phyloP scores from a whole-genome alignment of 2,797 vertebrate species.

The Oreochromis mossambicus region DNA sequence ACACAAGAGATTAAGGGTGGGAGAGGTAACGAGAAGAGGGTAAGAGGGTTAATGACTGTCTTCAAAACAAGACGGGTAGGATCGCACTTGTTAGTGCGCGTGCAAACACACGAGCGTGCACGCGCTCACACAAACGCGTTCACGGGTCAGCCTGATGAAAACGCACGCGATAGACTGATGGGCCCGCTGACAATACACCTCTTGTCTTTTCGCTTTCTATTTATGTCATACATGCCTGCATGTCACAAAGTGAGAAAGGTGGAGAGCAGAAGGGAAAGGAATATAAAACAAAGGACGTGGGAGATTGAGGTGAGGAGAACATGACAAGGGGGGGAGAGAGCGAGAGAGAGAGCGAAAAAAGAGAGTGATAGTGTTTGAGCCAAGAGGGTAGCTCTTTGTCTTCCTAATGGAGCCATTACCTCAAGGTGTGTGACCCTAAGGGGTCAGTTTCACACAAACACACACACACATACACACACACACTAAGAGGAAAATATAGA shows the following conservation, averaged over 20 bases:
- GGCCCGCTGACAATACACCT: constrained; percentile 19
- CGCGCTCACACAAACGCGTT: not conserved
- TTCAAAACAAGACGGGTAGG: constrained; percentile 31
- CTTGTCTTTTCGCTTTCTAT: constrained; percentile 6
- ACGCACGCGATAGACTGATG: constrained; percentile 50
- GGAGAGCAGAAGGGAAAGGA: not conserved
- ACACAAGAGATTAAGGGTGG: constrained; percentile 28
- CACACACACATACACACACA: not conserved
- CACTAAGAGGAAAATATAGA: not conserved
- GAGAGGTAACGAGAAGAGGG: constrained; percentile 60
- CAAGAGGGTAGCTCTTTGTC: constrained; percentile 52
- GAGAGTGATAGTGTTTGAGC: constrained; percentile 28
- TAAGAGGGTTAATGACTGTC: constrained; percentile 69
- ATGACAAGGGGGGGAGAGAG: not conserved
- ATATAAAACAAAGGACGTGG: not conserved
- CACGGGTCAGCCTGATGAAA: constrained; percentile 41
- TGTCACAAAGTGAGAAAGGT: not conserved
- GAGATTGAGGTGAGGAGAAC: not conserved
- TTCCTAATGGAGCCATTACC: constrained; percentile 70
- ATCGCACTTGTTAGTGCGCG: not conserved
- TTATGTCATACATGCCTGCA: constrained; percentile 1
- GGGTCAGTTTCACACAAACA: constrained; percentile 29
- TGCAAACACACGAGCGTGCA: not conserved
- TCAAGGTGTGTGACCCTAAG: constrained; percentile 33
- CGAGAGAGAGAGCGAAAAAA: not conserved